Base-by-base conservation (phyloP, 2,797 vertebrate species). In the Sebastes oblongus region DNA sequence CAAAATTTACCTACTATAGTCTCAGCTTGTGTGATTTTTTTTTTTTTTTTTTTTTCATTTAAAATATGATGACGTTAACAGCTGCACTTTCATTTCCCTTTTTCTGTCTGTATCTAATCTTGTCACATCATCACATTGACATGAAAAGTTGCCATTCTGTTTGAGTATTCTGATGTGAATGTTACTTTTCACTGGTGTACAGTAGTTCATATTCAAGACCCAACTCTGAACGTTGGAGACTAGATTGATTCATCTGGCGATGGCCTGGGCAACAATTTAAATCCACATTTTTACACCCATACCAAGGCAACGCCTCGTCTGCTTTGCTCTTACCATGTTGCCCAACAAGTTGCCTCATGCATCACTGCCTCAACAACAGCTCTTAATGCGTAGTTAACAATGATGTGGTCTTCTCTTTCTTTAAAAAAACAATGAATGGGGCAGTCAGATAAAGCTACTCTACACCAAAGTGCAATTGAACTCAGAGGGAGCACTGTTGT, bases 381-480 rank as follows among this genome's bases (percentile, higher is more conserved):
- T 84, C 66, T 75, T 56, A 56, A 18, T 55, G 29, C 13, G 6
- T 42, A 61, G 65, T 66, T 66, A 78, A 25, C 36, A 68, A 58
- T 29, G n/a, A 80, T 75, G 67, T 73, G 79, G 46, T 67, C 54
- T 70, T 54, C 25, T 73, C 7, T 72, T 84, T 75, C 56, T 73
- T 78, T 76, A 18, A 85, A 77, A 46, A 85, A 77, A 60, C 1
- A 3, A 6, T 65, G 67, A 70, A 71, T 27, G 76, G 84, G 78
- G 73, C 82, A 80, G 80, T 88, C 84, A 68, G 64, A 87, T 84
- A 78, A 91, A 92, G 89, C 87, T 91, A 91, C 90, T 91, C 80
- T 89, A 93, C 93, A 93, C 92, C 88, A 93, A 94, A 94, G 94
- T 94, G 94, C 93, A 93, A 91, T 90, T 94, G 90, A 91, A 91